Evolutionary conservation across 1,140 invertebrate species (phyloP), one percentile per base, ranked within the genome.

Genomic region (Gonioctena quinquepunctata): DNA sequence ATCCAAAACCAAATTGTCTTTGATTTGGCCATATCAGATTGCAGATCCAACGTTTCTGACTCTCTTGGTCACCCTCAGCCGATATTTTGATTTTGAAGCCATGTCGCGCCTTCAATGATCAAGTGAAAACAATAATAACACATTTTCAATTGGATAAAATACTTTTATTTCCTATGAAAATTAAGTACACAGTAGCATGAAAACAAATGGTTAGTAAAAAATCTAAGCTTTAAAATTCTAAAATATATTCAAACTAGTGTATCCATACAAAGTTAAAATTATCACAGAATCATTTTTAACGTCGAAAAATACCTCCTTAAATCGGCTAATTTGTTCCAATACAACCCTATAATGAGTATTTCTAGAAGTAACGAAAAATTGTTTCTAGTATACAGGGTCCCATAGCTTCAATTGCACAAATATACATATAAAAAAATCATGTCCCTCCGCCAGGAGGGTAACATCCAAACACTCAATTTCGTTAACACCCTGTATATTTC

Each of bases 271-370:
- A 21, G n/a, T 27, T 48, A 23, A 54, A 56, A 54, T 66, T 66
- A 66, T 66, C 64, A 66, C 64, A 66, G 64, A 56, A 66, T 54
- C 23, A 56, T 64, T 64, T 49, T 49, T 21, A n/a, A 54, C 26
- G 25, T 65, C 62, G 50, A 65, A 19, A 61, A 27, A 61, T 65
- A 23, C 13, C 22, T 22, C 18, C 22, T 23, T 21, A 18, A 48
- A 26, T 23, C 42, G n/a, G 18, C 8, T 50, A 42, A 42, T 42
- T 42, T n/a, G 33, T 49, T 65, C 8, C 21, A 65, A 26, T 64
- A 23, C 48, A 19, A 50, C 19, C 21, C 8, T 11, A 1, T 50
- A 65, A 65, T 18, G 22, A 23, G 11, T 18, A 65, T 48, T 50
- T 49, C 19, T 8, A 19, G 13, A 23, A 2, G n/a, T 7, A 8